Evolutionary conservation across 2,113 vertebrate genomes (phyloP), one percentile per base, ranked within the genome.

Genomic region (Orientallactaga bullata): DNA sequence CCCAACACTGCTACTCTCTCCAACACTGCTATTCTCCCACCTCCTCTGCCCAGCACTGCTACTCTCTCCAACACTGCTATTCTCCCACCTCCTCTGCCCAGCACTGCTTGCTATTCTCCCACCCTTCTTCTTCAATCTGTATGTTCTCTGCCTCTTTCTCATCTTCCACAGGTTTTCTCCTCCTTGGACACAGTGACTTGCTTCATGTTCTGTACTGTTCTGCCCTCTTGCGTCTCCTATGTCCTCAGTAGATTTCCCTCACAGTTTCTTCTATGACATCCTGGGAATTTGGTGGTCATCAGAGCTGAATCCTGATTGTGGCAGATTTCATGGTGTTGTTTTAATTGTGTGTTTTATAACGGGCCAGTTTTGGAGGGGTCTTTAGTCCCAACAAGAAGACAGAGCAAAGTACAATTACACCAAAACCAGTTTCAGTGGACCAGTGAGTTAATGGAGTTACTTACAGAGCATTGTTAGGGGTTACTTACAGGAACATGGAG

Each of bases 301-400:
- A 99, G 16, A 99, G 98, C 72, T 99, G 99, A 96, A 99, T 99
- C 85, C 99, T 95, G 30, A 97, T 98, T 97, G 97, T 98, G 13
- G 99, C 98, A 30, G 99, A 98, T 98, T 11, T 21, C 13, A 15
- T 35, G 32, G 24, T 5, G 8, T n/a, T n/a, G n/a, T n/a, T n/a
- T n/a, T 23, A 10, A 30, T n/a, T 4, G 30, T 58, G 69, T 23
- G 51, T 58, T 58, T 58, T 78, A 17, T 51, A 47, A 79, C 8
- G 77, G 51, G 55, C 55, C 77, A 80, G 9, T 20, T 2, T 63
- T 35, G 35, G 16, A 55, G 47, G 5, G 30, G 30, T 32, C 47
- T 21, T 30, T 32, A 30, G 7, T 55, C 18, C 76, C 74, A 77
- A 28, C 15, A 69, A n/a, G n/a, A n/a, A n/a, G n/a, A n/a, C n/a